These are phyloP conservation scores for Diplolepis rosae DNA, from an alignment of 2,888 invertebrate genomes.

Conservation along the genomic window DNA sequence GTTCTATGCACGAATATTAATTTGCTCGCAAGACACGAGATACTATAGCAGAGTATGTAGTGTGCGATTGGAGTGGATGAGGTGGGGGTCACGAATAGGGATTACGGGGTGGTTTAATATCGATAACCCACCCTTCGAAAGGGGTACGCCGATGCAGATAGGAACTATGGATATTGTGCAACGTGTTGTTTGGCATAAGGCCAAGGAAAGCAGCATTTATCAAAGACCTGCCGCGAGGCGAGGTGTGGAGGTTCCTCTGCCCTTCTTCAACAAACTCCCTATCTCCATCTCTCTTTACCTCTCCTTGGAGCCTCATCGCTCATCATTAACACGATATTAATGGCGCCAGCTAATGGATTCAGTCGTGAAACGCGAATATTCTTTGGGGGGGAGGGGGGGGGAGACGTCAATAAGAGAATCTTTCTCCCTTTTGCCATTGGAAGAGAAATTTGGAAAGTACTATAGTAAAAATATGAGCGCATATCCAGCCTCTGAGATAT, in stretches of 20 bases:
- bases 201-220: slow-evolving; percentile 67
- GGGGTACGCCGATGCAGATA: slow-evolving; percentile 41
- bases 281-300: slow-evolving; percentile 43
- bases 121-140: slow-evolving; percentile 51
- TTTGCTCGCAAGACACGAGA: background rate
- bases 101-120: slow-evolving; percentile 43
- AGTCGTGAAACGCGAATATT: no score
- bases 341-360: slow-evolving; percentile 69
- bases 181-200: slow-evolving; percentile 62
- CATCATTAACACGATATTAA: slow-evolving; percentile 69
- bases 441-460: slow-evolving; percentile 59
- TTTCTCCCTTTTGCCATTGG: slow-evolving; percentile 40
- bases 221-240: slow-evolving; percentile 51
- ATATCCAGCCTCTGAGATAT: background rate
- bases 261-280: slow-evolving; percentile 36
- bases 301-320: slow-evolving; percentile 62
- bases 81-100: background rate
- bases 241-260: slow-evolving; percentile 37
- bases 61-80: background rate
- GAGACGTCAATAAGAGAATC: slow-evolving; percentile 55
- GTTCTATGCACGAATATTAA: background rate
- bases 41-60: background rate
- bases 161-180: slow-evolving; percentile 58
- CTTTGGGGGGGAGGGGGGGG: slow-evolving; percentile 29
- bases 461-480: background rate